phyloP scores from a whole-genome alignment of 2,888 invertebrate species.

The Synergus laeviventris region DNA sequence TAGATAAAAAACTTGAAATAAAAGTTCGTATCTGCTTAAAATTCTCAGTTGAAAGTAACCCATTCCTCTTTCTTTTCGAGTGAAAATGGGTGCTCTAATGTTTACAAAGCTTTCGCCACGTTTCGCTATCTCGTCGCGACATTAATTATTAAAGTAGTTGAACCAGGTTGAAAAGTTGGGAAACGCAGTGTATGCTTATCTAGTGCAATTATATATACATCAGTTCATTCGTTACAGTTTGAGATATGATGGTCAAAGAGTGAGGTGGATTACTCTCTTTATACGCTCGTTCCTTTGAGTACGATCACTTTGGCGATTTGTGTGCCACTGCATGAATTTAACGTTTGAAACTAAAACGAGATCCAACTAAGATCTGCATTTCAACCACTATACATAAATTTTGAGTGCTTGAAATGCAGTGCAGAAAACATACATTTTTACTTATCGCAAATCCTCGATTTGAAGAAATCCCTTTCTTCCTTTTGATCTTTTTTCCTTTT shows the following conservation, averaged over 20 bases:
- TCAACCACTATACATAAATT: not conserved
- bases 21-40: not conserved
- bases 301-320: slow-evolving; percentile 43
- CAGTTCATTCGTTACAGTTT: slow-evolving; percentile 19
- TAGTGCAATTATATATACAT: slow-evolving; percentile 2
- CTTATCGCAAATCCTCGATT: not conserved
- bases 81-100: not conserved
- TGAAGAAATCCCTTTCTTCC: slow-evolving; percentile 9
- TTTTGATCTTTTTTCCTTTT: slow-evolving; percentile 1
- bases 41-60: not conserved
- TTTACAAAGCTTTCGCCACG: not conserved
- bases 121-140: not conserved
- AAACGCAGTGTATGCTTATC: slow-evolving; percentile 11
- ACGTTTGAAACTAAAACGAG: slow-evolving; percentile 22
- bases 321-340: slow-evolving; percentile 45
- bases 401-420: not conserved
- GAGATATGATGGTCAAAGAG: slow-evolving; percentile 56
- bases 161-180: not conserved
- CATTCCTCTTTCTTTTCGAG: not conserved
- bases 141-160: slow-evolving; percentile 17
- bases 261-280: slow-evolving; percentile 53
- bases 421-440: not conserved
- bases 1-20: not conserved
- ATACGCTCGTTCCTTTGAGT: slow-evolving; percentile 60
- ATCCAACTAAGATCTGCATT: not conserved